These are phyloP conservation scores for Chamaea fasciata DNA, from an alignment of 2,113 vertebrate genomes.

Conservation along the genomic window DNA sequence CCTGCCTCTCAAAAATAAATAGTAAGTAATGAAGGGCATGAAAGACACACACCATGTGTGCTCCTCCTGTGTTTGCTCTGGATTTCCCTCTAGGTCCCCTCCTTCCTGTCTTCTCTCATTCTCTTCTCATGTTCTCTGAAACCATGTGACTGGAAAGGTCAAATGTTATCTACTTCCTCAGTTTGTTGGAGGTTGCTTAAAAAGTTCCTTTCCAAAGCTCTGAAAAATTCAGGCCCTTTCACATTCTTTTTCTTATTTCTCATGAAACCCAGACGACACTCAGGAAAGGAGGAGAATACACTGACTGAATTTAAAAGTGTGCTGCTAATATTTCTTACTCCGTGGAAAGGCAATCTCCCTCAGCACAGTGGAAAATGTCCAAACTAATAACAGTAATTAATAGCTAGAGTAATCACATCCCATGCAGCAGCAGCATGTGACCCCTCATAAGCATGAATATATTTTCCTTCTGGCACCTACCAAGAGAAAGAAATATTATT, in stretches of 20 bases:
- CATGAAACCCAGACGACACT: not conserved
- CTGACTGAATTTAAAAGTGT: not conserved
- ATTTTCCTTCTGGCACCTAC: not conserved
- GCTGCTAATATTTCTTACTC: not conserved
- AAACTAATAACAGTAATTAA: conserved; percentile 42
- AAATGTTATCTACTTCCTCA: not conserved
- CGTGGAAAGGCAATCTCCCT: not conserved
- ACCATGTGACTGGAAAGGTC: not conserved
- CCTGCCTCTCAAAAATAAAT: not conserved
- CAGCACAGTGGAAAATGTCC: not conserved
- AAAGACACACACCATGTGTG: not conserved
- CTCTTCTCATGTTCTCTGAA: not conserved
- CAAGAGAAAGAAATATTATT: not conserved
- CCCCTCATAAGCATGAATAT: not conserved
- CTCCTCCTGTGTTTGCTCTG: not conserved
- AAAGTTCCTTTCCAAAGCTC: not conserved
- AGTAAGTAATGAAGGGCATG: not conserved
- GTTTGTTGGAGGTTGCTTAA: not conserved
- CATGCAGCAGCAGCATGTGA: not conserved
- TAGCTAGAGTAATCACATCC: not conserved
- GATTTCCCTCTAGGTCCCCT: not conserved
- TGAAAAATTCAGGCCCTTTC: not conserved
- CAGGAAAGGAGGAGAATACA: not conserved
- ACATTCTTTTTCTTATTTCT: not conserved
- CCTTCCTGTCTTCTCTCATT: not conserved